Evolutionary conservation across 1,140 invertebrate genomes (phyloP), one percentile per base, ranked within the genome.

Genomic region (Sitobion miscanthi): DNA sequence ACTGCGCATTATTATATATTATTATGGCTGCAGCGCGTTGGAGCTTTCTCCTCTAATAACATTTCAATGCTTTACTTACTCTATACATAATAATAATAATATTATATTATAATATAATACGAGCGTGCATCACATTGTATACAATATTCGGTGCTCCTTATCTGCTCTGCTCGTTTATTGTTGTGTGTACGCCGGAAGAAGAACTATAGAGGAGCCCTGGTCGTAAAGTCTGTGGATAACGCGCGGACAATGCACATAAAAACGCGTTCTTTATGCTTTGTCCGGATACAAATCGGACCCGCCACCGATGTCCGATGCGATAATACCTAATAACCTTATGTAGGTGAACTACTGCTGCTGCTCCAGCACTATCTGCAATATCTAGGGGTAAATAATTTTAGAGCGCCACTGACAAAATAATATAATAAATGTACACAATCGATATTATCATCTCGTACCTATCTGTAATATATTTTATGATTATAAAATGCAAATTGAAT

Each of bases 241-340:
- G n/a, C 52, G 23, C 52, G 88, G 52, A 89, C 87, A 57, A 89
- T 20, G 54, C 54, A 69, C 57, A 90, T 90, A 90, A 90, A 90
- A 62, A 90, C 21, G 2, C 17, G 89, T 90, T 62, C 57, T 90
- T 69, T 90, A 69, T 90, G 38, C 38, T 69, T 69, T 69, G 25
- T 14, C 17, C 45, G 35, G 52, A 42, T 89, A 57, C 35, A 89
- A 38, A 89, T 89, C 88, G 35, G 23, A 89, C 49, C 35, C 88
- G 49, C 35, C 88, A 42, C 25, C 57, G 38, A 62, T 69, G 38
- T 35, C 38, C 54, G 54, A n/a, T 89, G 38, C 42, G 23, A 90
- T 90, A 62, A 90, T 69, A n/a, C 30, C 38, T 69, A 69, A 52
- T 89, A 57, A 35, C n/a, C 52, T n/a, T 30, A 35, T 77, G n/a